Base-by-base conservation (phyloP, 2,113 vertebrate genomes). In the Notothenia coriiceps region DNA sequence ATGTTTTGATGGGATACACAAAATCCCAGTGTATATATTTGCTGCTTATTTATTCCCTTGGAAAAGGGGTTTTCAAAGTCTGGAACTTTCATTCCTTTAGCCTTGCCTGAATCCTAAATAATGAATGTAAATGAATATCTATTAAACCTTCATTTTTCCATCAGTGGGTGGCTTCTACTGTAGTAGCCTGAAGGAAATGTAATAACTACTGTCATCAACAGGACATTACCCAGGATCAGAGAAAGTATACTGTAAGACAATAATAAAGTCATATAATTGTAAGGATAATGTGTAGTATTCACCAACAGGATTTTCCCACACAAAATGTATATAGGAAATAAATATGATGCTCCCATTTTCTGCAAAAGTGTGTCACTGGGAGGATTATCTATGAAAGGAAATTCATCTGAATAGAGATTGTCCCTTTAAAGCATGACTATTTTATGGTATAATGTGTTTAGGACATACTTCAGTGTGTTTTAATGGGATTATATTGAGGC, bases 1-100 rank as follows among this genome's bases (percentile, higher is more conserved):
- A 63, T 74, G 49, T 82, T 81, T 51, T 74, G 74, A 74, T 50
- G 60, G 40, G n/a, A 70, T 11, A 68, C 62, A 70, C 46, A 68
- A 29, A 61, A 56, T 17, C 54, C 72, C 4, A 17, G 15, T 70
- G 22, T 33, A 35, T 54, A 13, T 22, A 10, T 59, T 20, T 49
- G 17, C n/a, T 66, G 29, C 29, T 29, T 47, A 51, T 70, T 75
- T 52, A 61, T 70, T 54, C 13, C 22, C 70, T 62, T 10, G 29
- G 20, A 61, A 68, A 5, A 40, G 6, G 7, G 35, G 35, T 40
- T 40, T 40, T 40, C 35, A 40, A 40, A 40, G 35, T 40, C 35
- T 40, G 35, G 29, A 29, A 46, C 56, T 50, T 17, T 50, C 35
- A 40, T 40, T 40, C 35, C 35, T 7, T 40, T 6, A 40, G 35